Conservation (phyloP, 1,140 invertebrate genomes). For the Aphidius ervi region DNA sequence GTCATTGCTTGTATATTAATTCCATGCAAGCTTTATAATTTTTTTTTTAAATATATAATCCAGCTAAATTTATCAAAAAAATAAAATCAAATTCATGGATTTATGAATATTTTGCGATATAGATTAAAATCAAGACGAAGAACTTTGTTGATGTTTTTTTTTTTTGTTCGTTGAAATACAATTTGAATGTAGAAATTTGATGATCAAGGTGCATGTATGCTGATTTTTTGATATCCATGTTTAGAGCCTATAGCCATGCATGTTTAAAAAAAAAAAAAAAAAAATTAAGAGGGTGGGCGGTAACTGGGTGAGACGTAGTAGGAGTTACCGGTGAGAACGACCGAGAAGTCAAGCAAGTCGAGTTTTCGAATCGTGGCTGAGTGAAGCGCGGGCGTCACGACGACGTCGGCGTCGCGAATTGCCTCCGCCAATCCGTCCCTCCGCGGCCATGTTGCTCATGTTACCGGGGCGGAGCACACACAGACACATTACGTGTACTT, state of each 20-base stretch:
- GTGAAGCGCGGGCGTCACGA: slow-evolving; percentile 51
- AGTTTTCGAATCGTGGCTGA: slow-evolving; percentile 32
- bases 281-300: slow-evolving; percentile 31
- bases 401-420: slow-evolving; percentile 44
- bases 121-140: no score
- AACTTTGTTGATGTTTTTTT: no score
- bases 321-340: slow-evolving; percentile 15
- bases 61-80: no score
- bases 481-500: not conserved
- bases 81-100: no score
- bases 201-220: no score
- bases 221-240: no score
- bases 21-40: not conserved
- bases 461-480: slow-evolving; percentile 49
- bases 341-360: slow-evolving; percentile 17
- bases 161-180: no score
- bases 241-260: no score
- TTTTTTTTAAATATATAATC: not conserved
- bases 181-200: no score
- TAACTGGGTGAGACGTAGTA: slow-evolving; percentile 25
- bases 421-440: slow-evolving; percentile 52
- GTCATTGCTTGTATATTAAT: slow-evolving; percentile 1
- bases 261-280: no score
- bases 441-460: slow-evolving; percentile 51
- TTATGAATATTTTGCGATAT: no score